Evolutionary conservation across 2,113 vertebrate species (phyloP).

Genomic region (Pica pica): DNA sequence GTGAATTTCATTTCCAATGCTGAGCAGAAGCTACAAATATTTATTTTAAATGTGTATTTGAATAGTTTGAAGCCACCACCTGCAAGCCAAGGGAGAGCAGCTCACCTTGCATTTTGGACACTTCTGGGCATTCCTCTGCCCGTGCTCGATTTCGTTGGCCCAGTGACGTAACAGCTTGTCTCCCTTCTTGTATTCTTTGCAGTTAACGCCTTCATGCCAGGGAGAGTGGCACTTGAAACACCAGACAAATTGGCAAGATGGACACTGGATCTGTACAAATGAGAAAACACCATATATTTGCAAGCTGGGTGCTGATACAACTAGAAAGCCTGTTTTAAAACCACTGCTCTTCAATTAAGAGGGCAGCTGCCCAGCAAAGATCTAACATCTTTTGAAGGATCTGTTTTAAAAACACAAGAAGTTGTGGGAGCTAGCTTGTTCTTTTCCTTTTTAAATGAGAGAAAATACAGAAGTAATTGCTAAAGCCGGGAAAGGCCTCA

Average conservation of each 20-base stretch:
- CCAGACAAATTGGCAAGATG: slow-evolving; percentile 94
- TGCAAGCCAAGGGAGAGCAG: not conserved
- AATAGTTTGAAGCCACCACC: not conserved
- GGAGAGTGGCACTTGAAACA: slow-evolving; percentile 99
- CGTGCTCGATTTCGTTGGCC: slow-evolving; percentile 93
- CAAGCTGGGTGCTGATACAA: not conserved
- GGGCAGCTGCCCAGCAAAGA: not conserved
- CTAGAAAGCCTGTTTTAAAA: not conserved
- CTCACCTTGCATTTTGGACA: slow-evolving; percentile 96
- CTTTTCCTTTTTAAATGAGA: not conserved
- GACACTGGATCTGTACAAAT: slow-evolving; percentile 86
- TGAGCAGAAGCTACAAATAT: not conserved
- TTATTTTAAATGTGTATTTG: not conserved
- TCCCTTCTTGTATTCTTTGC: slow-evolving; percentile 93
- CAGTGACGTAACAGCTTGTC: slow-evolving; percentile 94
- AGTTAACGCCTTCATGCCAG: slow-evolving; percentile 95
- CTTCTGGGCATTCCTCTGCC: slow-evolving; percentile 98
- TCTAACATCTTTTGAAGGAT: not conserved
- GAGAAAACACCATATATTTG: not conserved
- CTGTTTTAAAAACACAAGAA: not conserved
- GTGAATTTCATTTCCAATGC: not conserved
- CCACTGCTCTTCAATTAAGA: not conserved
- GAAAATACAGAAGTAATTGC: not conserved
- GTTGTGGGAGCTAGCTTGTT: not conserved
- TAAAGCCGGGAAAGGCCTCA: not conserved